phyloP scores from a whole-genome alignment of 2,113 vertebrate species.

The Oxyruncus cristatus region DNA sequence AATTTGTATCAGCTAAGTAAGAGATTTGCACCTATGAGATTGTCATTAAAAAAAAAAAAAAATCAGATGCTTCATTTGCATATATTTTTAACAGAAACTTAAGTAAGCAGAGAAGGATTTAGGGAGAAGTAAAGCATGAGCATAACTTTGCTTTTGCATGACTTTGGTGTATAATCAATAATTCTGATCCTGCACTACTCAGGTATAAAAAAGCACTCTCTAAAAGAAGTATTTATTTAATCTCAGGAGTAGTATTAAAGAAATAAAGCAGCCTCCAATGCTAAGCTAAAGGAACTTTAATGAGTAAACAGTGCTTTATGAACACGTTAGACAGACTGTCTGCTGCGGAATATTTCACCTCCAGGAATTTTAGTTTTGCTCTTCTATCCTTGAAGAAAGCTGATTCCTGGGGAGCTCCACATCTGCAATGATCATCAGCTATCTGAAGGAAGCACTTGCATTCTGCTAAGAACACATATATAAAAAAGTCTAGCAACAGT shows the following conservation, averaged over 20 bases:
- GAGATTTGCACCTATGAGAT: background rate
- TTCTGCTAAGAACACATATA: background rate
- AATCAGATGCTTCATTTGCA: background rate
- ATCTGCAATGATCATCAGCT: background rate
- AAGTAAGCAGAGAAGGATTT: background rate
- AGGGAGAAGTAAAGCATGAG: background rate
- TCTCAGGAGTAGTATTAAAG: background rate
- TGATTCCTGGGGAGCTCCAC: background rate
- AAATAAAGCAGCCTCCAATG: background rate
- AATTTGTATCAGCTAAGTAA: background rate
- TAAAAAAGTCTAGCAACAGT: background rate
- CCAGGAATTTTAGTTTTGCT: background rate
- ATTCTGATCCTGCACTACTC: background rate
- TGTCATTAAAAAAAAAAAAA: background rate
- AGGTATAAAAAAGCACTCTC: background rate
- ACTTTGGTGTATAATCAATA: background rate
- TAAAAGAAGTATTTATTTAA: background rate
- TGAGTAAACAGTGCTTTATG: background rate
- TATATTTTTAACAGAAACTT: background rate
- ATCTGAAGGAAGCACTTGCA: background rate
- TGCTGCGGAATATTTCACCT: background rate
- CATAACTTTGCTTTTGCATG: background rate
- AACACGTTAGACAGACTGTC: background rate
- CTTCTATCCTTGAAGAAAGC: background rate
- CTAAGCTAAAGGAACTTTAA: background rate